Evolutionary conservation across 2,113 vertebrate species (phyloP).

Genomic region (Fulica atra): DNA sequence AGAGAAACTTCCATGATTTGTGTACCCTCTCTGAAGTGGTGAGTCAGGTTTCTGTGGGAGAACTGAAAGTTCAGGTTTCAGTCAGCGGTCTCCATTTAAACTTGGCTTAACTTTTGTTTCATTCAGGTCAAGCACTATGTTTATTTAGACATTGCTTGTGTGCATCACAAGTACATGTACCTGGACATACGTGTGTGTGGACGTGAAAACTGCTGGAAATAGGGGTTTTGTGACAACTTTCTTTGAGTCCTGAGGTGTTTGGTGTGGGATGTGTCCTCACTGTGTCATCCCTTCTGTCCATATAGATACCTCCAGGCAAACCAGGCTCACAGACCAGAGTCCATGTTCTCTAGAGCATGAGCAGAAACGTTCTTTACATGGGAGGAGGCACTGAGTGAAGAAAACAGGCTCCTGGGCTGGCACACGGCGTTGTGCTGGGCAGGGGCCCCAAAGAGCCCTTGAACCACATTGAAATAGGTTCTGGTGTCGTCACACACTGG

Average conservation of each 20-base stretch:
- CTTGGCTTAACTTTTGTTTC: background rate
- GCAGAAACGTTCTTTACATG: background rate
- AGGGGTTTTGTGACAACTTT: background rate
- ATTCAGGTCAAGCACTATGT: accelerated
- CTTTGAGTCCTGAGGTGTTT: background rate
- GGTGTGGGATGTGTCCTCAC: accelerated
- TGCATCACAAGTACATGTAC: background rate
- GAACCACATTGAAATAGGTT: background rate
- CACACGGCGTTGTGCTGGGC: background rate
- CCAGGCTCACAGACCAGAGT: background rate
- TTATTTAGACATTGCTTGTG: background rate
- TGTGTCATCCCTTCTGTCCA: background rate
- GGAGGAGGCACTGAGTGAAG: background rate
- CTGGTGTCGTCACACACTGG: background rate
- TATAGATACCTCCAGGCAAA: background rate
- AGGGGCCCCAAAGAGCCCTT: background rate
- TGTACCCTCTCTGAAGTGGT: background rate
- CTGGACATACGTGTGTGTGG: too few relatives aligned
- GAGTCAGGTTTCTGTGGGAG: background rate
- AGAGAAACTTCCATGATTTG: background rate
- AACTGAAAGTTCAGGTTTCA: background rate
- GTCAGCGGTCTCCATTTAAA: background rate
- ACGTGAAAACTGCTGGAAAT: accelerated
- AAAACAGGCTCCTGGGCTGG: background rate
- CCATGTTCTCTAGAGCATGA: background rate